Evolutionary conservation across 2,797 vertebrate genomes (phyloP).

Genomic region (Rhinoraja longicauda): DNA sequence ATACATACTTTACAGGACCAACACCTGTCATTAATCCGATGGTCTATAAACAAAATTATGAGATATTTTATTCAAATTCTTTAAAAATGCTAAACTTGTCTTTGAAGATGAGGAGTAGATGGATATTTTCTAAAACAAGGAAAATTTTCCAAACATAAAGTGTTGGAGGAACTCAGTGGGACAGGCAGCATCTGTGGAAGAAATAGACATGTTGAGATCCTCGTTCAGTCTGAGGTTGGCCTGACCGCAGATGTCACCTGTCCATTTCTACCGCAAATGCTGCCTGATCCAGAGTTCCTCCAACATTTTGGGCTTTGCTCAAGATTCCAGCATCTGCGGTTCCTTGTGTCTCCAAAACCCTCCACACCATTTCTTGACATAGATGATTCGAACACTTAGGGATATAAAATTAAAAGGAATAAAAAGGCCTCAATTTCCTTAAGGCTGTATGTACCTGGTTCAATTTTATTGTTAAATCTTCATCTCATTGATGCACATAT

Average conservation of each 20-base stretch:
- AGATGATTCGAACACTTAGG: not conserved
- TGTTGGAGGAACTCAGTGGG: no score
- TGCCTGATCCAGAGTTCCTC: no score
- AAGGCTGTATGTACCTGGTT: not conserved
- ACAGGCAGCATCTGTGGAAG: no score
- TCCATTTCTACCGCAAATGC: no score
- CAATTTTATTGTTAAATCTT: no score
- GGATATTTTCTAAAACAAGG: not conserved
- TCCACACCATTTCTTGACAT: not conserved
- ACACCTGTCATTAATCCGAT: not conserved
- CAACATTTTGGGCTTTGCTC: no score
- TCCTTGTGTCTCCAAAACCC: no score
- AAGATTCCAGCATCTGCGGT: no score
- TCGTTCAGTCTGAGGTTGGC: no score
- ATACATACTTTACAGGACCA: not conserved
- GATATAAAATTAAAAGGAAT: not conserved
- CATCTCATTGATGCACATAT: no score
- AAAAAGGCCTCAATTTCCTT: not conserved
- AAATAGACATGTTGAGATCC: no score
- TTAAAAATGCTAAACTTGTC: not conserved
- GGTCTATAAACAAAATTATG: not conserved
- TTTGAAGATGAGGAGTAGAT: not conserved
- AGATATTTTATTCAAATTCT: not conserved
- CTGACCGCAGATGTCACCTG: no score
- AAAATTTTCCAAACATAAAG: not conserved